Evolutionary conservation across 2,888 invertebrate species (phyloP).

Genomic region (Sarcophaga subvicina): DNA sequence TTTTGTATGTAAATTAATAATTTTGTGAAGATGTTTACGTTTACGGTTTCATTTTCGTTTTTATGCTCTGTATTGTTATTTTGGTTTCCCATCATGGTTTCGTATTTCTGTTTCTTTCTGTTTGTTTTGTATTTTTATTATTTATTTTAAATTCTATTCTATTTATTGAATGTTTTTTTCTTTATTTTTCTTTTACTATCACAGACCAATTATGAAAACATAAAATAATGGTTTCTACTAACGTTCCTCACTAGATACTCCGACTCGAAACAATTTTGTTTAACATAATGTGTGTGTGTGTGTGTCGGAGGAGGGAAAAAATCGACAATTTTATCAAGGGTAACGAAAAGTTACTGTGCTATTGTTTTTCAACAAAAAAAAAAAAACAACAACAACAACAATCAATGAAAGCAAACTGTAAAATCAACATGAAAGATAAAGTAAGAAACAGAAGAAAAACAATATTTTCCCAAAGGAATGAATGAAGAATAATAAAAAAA

Average conservation of each 20-base stretch:
- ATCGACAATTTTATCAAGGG: conserved; percentile 28
- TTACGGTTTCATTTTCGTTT: too few species aligned
- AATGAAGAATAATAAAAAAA: too few species aligned
- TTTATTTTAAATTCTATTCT: not conserved
- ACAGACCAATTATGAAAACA: conserved; percentile 53
- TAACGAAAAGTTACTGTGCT: conserved; percentile 18
- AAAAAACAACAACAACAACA: conserved; percentile 7
- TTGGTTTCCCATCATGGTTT: too few species aligned
- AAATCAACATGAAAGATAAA: too few species aligned
- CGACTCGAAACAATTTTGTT: not conserved
- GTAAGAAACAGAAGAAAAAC: conserved; percentile 29
- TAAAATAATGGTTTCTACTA: conserved; percentile 43
- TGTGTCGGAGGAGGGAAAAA: conserved; percentile 17
- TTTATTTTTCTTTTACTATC: conserved; percentile 20
- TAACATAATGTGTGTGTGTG: not conserved
- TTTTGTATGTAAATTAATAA: conserved; percentile 40
- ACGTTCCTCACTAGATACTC: not conserved
- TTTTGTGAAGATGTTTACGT: conserved; percentile 22
- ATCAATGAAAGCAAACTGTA: not conserved
- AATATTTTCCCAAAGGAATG: conserved; percentile 53
- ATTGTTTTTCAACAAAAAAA: conserved; percentile 7
- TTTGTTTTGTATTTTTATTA: not conserved
- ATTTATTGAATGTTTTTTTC: conserved; percentile 32
- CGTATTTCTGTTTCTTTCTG: not conserved
- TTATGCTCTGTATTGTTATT: too few species aligned